Conservation (phyloP, 2,113 vertebrate species). For the Anthoscopus minutus region DNA sequence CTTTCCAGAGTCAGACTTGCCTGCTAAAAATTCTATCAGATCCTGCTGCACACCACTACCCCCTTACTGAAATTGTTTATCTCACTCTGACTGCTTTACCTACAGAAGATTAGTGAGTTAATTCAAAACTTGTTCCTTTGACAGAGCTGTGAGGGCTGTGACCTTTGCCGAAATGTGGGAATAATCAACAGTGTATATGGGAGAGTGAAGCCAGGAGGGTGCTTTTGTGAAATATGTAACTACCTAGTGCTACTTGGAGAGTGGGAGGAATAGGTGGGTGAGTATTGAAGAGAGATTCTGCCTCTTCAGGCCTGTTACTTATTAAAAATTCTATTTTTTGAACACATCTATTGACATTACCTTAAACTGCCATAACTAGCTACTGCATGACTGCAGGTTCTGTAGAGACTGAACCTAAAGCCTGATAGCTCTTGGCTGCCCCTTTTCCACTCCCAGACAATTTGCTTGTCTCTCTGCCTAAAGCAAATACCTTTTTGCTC, state of each 20-base stretch:
- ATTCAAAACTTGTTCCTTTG: not conserved
- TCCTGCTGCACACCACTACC: not conserved
- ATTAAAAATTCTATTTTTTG: not conserved
- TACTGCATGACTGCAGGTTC: not conserved
- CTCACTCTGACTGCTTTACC: not conserved
- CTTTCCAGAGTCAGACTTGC: not conserved
- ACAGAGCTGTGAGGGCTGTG: not conserved
- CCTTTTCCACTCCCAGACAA: not conserved
- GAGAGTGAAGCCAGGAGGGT: not conserved
- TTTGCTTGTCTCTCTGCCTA: not conserved
- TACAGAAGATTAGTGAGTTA: not conserved
- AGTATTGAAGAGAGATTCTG: not conserved
- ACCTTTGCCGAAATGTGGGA: conserved; percentile 6
- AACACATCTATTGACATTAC: not conserved
- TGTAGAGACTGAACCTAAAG: not conserved
- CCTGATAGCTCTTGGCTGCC: not conserved
- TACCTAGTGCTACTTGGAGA: not conserved
- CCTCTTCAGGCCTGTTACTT: not conserved
- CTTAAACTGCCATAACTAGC: not conserved
- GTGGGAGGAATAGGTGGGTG: not conserved
- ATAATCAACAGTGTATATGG: not conserved
- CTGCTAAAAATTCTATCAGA: not conserved
- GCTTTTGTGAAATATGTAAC: not conserved
- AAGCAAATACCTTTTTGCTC: not conserved
- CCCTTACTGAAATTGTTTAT: not conserved